Evolutionary conservation across 2,113 vertebrate species (phyloP), one percentile per base, ranked within the genome.

Genomic region (Poeciliopsis occidentalis): DNA sequence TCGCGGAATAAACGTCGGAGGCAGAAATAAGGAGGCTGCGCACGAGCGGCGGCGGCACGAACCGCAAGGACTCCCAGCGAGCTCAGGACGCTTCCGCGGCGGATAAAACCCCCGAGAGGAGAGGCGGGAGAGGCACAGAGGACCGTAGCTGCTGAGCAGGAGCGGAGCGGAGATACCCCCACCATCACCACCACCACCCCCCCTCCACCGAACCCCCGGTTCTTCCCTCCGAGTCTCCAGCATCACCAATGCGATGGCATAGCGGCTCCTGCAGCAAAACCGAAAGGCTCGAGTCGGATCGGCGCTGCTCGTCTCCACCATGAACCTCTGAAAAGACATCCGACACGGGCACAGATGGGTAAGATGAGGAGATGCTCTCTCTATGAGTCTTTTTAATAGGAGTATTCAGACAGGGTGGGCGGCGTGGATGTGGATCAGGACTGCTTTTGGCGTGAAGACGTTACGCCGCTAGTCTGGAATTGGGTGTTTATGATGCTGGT

Each of bases 271-370:
- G 84, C 88, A 66, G 61, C 78, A 64, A 39, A 61, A 74, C 76
- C 19, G 26, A 24, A 44, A 39, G 75, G 83, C 71, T 30, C 37
- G 81, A 85, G 71, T 47, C 79, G 1, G 73, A 85, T n/a, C 82
- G 80, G 81, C 83, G 61, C 76, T 71, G 69, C 73, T 80, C 76
- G 41, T 76, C 78, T 89, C 83, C 82, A 87, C 86, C 88, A 89
- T 91, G 90, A 88, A 76, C 71, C 83, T 89, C 88, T 93, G 87
- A 92, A 81, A 41, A 89, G 87, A 83, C 82, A 86, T 83, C 89
- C 37, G 78, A 88, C 86, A 76, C 91, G 61, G 81, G 93, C 94
- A 86, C 89, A 87, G 89, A 94, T 94, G 94, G 94, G 93, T 94
- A 87, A 93, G 93, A 31, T 31, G 30, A 76, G 19, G 67, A 80